Percentiles rank a stretch among this genome's conserved stretches.
Conservation (phyloP, 2,113 vertebrate species). For the Elgaria multicarinata region DNA sequence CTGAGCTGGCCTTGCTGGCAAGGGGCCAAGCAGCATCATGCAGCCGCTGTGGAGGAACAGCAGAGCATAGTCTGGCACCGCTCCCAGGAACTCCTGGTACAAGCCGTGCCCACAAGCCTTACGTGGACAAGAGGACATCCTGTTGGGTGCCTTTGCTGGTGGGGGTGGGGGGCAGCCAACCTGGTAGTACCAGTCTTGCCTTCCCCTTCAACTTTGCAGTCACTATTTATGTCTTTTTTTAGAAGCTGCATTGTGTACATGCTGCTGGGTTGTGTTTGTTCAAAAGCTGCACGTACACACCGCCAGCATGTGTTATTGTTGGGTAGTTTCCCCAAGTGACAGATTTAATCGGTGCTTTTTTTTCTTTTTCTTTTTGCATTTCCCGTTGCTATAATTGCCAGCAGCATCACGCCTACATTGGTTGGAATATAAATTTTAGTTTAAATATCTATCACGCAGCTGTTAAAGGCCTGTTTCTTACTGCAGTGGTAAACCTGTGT, state of each 20-base stretch:
- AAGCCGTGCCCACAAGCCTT: slow-evolving; percentile 37
- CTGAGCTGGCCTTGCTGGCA: slow-evolving; percentile 29
- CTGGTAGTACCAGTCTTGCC: background rate
- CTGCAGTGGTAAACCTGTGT: background rate
- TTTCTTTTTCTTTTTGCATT: background rate
- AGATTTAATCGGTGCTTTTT: background rate
- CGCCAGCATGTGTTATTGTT: slow-evolving; percentile 3
- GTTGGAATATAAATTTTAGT: background rate
- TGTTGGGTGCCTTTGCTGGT: slow-evolving; percentile 24
- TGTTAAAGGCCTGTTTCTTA: background rate
- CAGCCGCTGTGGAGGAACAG: slow-evolving; percentile 23
- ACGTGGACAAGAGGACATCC: slow-evolving; percentile 30
- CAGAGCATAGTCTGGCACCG: slow-evolving; percentile 34
- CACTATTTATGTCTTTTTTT: slow-evolving; percentile 28
- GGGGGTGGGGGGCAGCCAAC: background rate
- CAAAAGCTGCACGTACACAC: slow-evolving; percentile 29
- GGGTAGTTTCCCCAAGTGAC: slow-evolving; percentile 12
- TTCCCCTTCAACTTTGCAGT: background rate
- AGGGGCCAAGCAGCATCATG: slow-evolving; percentile 4
- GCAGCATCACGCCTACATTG: background rate
- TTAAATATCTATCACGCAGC: background rate
- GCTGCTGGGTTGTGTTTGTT: slow-evolving; percentile 31
- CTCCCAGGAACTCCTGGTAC: slow-evolving; percentile 50
- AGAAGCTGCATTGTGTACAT: slow-evolving; percentile 34
- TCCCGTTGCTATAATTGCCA: slow-evolving; percentile 1